A percentile compares a stretch with the other conserved stretches of the same genome.
These are phyloP conservation scores for Drosophila pseudotalamancana DNA, from an alignment of 2,888 invertebrate genomes.

Conservation along the genomic window DNA sequence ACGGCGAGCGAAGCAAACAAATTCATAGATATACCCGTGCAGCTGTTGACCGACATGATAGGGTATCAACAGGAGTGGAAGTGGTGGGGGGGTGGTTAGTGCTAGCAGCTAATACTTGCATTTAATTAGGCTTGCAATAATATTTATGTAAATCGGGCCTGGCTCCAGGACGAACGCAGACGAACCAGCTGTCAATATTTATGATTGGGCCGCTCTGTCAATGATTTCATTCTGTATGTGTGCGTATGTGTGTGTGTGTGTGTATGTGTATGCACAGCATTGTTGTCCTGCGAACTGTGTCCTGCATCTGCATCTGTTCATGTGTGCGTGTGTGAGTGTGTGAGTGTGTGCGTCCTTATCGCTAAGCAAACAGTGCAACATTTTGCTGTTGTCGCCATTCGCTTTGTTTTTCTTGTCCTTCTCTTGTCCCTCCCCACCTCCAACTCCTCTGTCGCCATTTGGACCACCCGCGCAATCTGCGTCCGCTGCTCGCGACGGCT, in stretches of 20 bases:
- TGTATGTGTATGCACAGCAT: not conserved
- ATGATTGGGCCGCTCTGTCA: slow-evolving; percentile 31
- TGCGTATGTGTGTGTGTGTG: not conserved
- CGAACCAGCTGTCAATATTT: slow-evolving; percentile 71
- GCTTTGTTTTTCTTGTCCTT: slow-evolving; percentile 67
- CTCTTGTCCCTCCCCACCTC: slow-evolving; percentile 24
- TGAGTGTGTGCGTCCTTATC: slow-evolving; percentile 62
- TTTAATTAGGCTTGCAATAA: slow-evolving; percentile 82
- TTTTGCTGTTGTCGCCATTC: slow-evolving; percentile 67
- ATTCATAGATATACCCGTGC: slow-evolving; percentile 36
- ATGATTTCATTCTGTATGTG: slow-evolving; percentile 31
- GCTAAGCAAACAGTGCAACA: slow-evolving; percentile 72
- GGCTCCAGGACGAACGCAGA: slow-evolving; percentile 53
- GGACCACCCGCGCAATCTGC: slow-evolving; percentile 73
- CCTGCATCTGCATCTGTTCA: slow-evolving; percentile 29
- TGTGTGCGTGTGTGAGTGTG: slow-evolving; percentile 33
- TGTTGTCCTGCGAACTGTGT: slow-evolving; percentile 50
- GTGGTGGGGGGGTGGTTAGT: not conserved
- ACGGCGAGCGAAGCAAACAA: slow-evolving; percentile 36
- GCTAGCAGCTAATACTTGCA: slow-evolving; percentile 67
- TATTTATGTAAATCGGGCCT: slow-evolving; percentile 79
- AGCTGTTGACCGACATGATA: slow-evolving; percentile 1
- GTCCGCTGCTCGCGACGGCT: slow-evolving; percentile 22
- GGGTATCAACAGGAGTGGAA: too few relatives aligned
- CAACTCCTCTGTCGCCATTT: not conserved